A percentile compares a stretch with the other conserved stretches of the same genome.
Evolutionary conservation across 2,113 vertebrate genomes (phyloP).

Genomic region (Tetrax tetrax): DNA sequence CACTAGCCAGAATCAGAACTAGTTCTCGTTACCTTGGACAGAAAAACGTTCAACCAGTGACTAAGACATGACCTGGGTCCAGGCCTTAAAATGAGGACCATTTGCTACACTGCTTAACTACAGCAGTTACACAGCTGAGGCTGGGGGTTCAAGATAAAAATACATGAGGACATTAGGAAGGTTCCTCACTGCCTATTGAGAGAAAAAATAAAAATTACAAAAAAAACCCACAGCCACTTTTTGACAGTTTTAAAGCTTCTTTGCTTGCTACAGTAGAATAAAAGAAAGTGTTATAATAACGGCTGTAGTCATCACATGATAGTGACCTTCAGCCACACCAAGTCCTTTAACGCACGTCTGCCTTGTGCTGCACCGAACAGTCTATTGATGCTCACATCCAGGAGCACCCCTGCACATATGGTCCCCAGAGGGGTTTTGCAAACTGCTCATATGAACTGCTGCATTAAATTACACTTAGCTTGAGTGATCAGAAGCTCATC

Average conservation of each 20-base stretch:
- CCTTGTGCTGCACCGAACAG: not conserved
- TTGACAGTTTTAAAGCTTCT: not conserved
- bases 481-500: not conserved
- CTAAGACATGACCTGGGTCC: not conserved
- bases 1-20: not conserved
- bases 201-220: not conserved
- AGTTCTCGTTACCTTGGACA: not conserved
- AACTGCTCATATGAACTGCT: not conserved
- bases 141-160: not conserved
- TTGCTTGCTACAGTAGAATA: not conserved
- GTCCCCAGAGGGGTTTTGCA: not conserved
- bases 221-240: not conserved
- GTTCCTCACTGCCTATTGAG: not conserved
- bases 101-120: not conserved
- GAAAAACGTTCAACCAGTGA: not conserved
- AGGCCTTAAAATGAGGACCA: not conserved
- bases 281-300: not conserved
- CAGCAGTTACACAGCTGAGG: not conserved
- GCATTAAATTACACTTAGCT: conserved; percentile 17
- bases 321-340: not conserved
- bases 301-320: not conserved
- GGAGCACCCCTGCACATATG: not conserved
- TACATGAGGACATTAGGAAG: not conserved
- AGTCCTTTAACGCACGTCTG: not conserved
- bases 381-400: not conserved